These are phyloP conservation scores for Apotomis turbidana DNA, from an alignment of 2,888 invertebrate genomes.

Conservation along the genomic window DNA sequence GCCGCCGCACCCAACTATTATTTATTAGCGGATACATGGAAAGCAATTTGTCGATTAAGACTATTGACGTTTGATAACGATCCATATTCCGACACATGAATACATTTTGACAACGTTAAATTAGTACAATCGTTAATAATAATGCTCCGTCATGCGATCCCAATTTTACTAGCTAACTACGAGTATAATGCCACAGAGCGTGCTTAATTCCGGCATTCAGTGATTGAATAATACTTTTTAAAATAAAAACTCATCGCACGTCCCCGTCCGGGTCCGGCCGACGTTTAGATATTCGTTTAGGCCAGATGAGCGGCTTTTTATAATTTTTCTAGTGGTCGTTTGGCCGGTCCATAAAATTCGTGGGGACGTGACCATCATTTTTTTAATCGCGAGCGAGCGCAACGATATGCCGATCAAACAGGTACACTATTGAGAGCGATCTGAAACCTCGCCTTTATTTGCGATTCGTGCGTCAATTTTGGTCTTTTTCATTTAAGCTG, in stretches of 20 bases:
- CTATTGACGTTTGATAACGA: conserved; percentile 38
- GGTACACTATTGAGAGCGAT: conserved; percentile 64
- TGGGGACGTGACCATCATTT: conserved; percentile 76
- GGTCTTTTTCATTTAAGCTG: conserved; percentile 22
- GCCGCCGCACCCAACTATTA: conserved; percentile 68
- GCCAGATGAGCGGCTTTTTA: conserved; percentile 72
- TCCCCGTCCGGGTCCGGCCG: conserved; percentile 52
- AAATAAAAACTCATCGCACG: conserved; percentile 67
- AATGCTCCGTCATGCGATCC: conserved; percentile 56
- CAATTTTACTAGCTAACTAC: conserved; percentile 58
- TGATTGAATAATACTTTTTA: conserved; percentile 68
- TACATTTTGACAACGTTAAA: conserved; percentile 35
- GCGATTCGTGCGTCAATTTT: conserved; percentile 40
- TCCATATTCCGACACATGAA: conserved; percentile 26
- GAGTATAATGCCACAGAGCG: conserved; percentile 59
- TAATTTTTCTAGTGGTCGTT: conserved; percentile 67
- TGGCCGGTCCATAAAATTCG: conserved; percentile 75
- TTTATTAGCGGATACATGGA: conserved; percentile 73
- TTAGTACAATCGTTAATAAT: conserved; percentile 40
- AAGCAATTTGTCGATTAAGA: conserved; percentile 61
- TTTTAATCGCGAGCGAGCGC: conserved; percentile 58
- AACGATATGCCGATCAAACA: conserved; percentile 69
- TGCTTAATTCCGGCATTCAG: conserved; percentile 68
- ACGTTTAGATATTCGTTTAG: conserved; percentile 61
- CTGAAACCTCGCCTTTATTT: conserved; percentile 57